phyloP scores from a whole-genome alignment of 2,888 invertebrate genomes.

The Trichacis sp. region DNA sequence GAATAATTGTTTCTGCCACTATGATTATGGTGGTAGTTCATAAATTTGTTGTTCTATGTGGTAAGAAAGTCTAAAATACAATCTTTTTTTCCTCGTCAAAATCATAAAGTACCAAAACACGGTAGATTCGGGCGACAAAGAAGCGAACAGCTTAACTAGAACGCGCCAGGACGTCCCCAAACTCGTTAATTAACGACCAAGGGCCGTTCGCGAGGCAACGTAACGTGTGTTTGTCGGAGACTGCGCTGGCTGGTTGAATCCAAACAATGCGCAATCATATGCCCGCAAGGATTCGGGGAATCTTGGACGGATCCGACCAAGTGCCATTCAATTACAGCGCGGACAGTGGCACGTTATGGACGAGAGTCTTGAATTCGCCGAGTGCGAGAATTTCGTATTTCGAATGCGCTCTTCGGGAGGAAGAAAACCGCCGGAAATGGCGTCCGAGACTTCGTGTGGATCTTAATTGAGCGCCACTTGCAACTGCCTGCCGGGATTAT shows the following conservation, averaged over 20 bases:
- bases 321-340: slow-evolving; percentile 14
- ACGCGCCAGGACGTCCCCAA: slow-evolving; percentile 18
- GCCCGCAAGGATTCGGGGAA: slow-evolving; percentile 28
- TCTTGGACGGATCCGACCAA: slow-evolving; percentile 27
- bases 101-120: no score
- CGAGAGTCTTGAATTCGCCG: background rate
- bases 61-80: no score
- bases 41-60: no score
- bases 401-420: slow-evolving; percentile 1
- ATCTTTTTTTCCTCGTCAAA: no score
- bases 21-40: no score
- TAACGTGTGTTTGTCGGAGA: slow-evolving; percentile 42
- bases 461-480: slow-evolving; percentile 58
- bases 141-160: slow-evolving; percentile 13
- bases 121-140: background rate
- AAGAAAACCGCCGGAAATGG: slow-evolving; percentile 38
- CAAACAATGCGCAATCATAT: slow-evolving; percentile 47
- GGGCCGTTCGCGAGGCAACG: slow-evolving; percentile 11
- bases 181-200: slow-evolving; percentile 40
- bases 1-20: no score
- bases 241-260: slow-evolving; percentile 28
- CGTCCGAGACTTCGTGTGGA: slow-evolving; percentile 44
- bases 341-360: slow-evolving; percentile 3
- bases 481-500: slow-evolving; percentile 55
- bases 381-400: background rate